Conservation (phyloP, 92 coral and sea anemone genomes). For the Muricea muricata region DNA sequence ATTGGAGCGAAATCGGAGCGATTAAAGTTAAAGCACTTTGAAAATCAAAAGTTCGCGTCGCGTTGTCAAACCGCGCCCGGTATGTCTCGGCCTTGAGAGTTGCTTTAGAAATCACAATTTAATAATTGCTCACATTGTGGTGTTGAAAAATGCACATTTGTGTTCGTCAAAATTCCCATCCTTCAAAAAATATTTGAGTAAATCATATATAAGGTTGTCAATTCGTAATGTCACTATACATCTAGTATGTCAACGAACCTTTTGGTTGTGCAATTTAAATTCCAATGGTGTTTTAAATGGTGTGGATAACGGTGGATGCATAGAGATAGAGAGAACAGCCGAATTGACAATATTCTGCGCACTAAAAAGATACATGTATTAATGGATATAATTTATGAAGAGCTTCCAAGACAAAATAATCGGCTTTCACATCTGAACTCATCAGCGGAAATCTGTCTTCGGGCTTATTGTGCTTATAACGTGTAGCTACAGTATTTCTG, state of each 20-base stretch:
- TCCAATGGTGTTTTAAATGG: conserved; percentile 76
- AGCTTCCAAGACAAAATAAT: too few relatives aligned
- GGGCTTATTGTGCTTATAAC: too few relatives aligned
- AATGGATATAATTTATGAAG: neutral
- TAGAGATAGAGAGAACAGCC: conserved; percentile 81
- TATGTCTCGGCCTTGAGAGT: too few relatives aligned
- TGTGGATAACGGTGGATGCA: conserved; percentile 67
- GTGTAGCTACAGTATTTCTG: too few relatives aligned
- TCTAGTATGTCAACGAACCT: conserved; percentile 48
- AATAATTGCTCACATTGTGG: conserved; percentile 37
- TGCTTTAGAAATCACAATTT: too few relatives aligned
- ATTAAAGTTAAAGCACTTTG: too few relatives aligned
- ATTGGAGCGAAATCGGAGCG: too few relatives aligned
- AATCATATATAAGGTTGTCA: neutral
- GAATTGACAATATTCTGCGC: conserved; percentile 61
- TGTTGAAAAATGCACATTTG: conserved; percentile 71
- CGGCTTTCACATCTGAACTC: too few relatives aligned
- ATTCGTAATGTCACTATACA: neutral
- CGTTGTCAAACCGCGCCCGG: too few relatives aligned
- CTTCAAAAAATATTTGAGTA: conserved; percentile 16
- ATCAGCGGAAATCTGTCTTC: too few relatives aligned
- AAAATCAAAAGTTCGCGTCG: too few relatives aligned
- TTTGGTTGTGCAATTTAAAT: conserved; percentile 63
- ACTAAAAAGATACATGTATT: neutral
- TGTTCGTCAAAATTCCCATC: conserved; percentile 31